A percentile compares a stretch with the other conserved stretches of the same genome.
These are phyloP conservation scores for Orthosia incerta DNA, from an alignment of 2,888 invertebrate species.

Conservation along the genomic window DNA sequence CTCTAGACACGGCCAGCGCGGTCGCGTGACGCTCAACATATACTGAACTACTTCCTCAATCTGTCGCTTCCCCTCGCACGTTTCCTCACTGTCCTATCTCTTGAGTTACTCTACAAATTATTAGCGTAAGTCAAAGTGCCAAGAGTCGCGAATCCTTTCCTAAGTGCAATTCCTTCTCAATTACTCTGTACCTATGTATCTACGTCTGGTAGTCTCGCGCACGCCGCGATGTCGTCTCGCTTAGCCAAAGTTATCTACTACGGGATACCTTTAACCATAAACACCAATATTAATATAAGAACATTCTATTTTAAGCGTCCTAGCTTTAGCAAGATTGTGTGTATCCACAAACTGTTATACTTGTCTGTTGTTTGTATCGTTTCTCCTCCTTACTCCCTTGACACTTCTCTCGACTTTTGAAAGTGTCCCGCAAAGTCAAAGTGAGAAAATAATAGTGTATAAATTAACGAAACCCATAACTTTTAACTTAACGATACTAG, in stretches of 20 bases:
- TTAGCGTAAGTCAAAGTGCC: conserved; percentile 89
- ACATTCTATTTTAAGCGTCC: conserved; percentile 43
- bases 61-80: conserved; percentile 52
- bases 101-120: conserved; percentile 69
- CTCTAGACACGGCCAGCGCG: conserved; percentile 17
- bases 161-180: conserved; percentile 88
- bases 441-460: conserved; percentile 80
- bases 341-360: conserved; percentile 53
- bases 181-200: conserved; percentile 76
- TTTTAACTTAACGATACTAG: conserved; percentile 67
- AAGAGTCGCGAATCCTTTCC: conserved; percentile 85
- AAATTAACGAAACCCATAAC: conserved; percentile 73
- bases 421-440: conserved; percentile 79
- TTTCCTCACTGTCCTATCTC: conserved; percentile 51
- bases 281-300: conserved; percentile 57
- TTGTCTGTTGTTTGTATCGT: conserved; percentile 51
- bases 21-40: conserved; percentile 29
- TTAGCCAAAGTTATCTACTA: conserved; percentile 72
- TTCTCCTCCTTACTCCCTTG: conserved; percentile 38
- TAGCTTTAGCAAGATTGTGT: conserved; percentile 58
- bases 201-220: conserved; percentile 64
- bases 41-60: conserved; percentile 15
- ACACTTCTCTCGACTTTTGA: conserved; percentile 64
- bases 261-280: conserved; percentile 75
- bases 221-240: conserved; percentile 70